These are phyloP conservation scores for Cryptus viduatorius DNA, from an alignment of 2,888 invertebrate genomes.

Conservation along the genomic window DNA sequence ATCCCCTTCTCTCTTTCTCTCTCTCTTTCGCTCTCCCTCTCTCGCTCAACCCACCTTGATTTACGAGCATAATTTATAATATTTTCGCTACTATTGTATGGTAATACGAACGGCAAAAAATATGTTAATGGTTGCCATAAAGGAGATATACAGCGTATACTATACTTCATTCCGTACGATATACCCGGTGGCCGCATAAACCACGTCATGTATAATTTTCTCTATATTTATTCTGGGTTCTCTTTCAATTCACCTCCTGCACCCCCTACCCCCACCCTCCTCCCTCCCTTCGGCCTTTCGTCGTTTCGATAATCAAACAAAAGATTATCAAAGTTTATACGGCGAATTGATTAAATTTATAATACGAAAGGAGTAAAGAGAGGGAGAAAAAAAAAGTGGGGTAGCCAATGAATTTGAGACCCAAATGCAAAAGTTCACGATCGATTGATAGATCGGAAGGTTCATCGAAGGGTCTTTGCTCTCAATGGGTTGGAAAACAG, in stretches of 20 bases:
- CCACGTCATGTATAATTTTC: constrained; percentile 69
- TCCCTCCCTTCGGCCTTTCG: background rate
- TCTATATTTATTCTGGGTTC: constrained; percentile 60
- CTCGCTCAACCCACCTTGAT: constrained; percentile 77
- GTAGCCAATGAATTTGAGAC: background rate
- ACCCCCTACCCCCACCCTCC: constrained; percentile 9
- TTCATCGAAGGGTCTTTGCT: constrained; percentile 22
- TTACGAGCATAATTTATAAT: constrained; percentile 84
- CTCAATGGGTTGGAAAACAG: constrained; percentile 3
- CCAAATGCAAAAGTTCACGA: constrained; percentile 17
- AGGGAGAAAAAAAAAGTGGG: constrained; percentile 36
- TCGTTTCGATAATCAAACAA: background rate
- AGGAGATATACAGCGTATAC: constrained; percentile 83
- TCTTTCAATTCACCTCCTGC: constrained; percentile 45
- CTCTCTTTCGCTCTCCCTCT: constrained; percentile 69
- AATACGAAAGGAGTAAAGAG: constrained; percentile 38
- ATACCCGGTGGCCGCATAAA: constrained; percentile 81
- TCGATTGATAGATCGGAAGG: constrained; percentile 49
- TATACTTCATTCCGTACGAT: constrained; percentile 82
- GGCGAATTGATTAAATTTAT: constrained; percentile 54
- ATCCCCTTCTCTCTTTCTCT: constrained; percentile 39
- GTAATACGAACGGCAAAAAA: constrained; percentile 84
- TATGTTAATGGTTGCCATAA: constrained; percentile 85
- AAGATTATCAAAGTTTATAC: constrained; percentile 35
- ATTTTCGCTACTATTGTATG: constrained; percentile 85